Conservation (phyloP, 2,797 vertebrate species). For the Champsocephalus gunnari region DNA sequence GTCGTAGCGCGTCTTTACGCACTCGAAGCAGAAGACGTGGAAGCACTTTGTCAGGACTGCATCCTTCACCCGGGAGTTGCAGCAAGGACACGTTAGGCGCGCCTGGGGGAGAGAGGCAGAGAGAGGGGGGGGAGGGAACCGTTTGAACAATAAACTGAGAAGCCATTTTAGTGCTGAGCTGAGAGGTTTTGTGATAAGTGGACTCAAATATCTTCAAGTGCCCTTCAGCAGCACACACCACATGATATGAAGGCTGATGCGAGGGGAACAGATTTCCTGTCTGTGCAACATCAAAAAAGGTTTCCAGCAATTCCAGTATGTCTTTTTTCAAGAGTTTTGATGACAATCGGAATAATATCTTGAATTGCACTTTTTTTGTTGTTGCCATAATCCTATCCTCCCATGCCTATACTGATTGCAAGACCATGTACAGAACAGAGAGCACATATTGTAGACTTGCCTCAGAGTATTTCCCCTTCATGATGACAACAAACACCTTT, state of each 20-base stretch:
- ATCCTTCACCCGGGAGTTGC: constrained; percentile 97
- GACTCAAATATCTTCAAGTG: constrained; percentile 38
- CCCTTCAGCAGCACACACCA: background rate
- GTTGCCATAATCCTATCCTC: background rate
- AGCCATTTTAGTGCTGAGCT: constrained; percentile 27
- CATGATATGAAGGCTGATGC: background rate
- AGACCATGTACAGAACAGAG: background rate
- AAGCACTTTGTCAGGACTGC: constrained; percentile 98
- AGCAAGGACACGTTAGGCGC: constrained; percentile 95
- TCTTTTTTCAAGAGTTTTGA: too few relatives aligned
- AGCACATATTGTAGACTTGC: background rate
- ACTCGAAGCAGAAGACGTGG: constrained; percentile 98
- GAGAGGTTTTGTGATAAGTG: constrained; percentile 32
- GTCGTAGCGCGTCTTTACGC: constrained; percentile 96
- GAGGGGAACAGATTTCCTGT: background rate
- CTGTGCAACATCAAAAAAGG: background rate
- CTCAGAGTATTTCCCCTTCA: background rate
- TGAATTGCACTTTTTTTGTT: background rate
- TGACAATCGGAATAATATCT: background rate
- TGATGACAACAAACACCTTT: background rate
- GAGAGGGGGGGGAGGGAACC: background rate
- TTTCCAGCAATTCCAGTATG: too few relatives aligned
- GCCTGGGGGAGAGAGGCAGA: constrained; percentile 79
- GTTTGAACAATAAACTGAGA: constrained; percentile 29
- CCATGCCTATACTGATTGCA: background rate